Conservation (phyloP, 2,113 vertebrate genomes). For the Alaudala cheleensis region DNA sequence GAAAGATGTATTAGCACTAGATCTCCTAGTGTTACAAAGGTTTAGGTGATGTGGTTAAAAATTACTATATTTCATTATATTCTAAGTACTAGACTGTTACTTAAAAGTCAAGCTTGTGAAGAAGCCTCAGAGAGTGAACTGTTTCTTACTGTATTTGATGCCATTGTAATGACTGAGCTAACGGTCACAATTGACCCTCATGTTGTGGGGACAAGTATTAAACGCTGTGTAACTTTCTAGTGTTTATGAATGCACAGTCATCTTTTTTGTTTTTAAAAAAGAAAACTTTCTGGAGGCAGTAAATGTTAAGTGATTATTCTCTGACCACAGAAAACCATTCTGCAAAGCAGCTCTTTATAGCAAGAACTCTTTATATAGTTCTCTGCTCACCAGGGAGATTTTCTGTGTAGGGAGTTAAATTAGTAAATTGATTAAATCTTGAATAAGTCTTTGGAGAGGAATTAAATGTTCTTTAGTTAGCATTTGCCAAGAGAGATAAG, state of each 20-base stretch:
- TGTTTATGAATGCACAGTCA: background rate
- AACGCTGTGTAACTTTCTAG: background rate
- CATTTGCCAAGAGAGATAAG: background rate
- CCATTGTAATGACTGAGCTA: background rate
- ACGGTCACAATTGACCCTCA: background rate
- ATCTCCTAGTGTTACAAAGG: background rate
- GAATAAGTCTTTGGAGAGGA: background rate
- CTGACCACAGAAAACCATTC: background rate
- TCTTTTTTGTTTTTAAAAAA: background rate
- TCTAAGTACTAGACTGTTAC: background rate
- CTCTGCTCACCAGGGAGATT: background rate
- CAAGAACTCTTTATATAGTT: background rate
- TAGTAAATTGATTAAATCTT: background rate
- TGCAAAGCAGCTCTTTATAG: background rate
- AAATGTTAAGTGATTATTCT: background rate
- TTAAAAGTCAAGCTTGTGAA: background rate
- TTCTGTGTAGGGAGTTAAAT: background rate
- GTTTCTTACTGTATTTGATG: background rate
- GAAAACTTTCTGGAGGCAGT: background rate
- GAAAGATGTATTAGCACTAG: background rate
- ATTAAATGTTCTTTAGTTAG: background rate
- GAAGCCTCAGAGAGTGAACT: background rate
- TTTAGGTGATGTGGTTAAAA: background rate
- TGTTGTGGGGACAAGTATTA: background rate
- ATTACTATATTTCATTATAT: background rate